Evolutionary conservation across 2,113 vertebrate genomes (phyloP), one percentile per base, ranked within the genome.

Genomic region (Hyaena hyaena): DNA sequence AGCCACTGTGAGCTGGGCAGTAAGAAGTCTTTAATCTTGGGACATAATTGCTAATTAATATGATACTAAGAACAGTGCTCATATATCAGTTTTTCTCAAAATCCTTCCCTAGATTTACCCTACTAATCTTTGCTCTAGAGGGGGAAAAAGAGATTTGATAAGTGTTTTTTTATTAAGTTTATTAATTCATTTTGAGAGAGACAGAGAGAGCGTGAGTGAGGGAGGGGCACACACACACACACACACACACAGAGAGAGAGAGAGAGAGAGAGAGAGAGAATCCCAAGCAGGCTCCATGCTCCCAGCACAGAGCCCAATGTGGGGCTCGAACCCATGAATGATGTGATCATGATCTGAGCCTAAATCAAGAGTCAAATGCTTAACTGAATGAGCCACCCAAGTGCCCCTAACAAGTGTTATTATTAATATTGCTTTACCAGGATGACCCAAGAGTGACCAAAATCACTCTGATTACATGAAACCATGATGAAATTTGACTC

Each of bases 11-110:
- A 55, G 10, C 21, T 58, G 17, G 17, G 48, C 23, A 74, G 45
- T 80, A 88, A 89, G 10, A 50, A 53, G 43, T 77, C n/a, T 96
- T 95, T 95, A 66, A 50, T 33, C 53, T 63, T 82, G 69, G 48
- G 43, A 94, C 85, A 82, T 84, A 86, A 91, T 91, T 88, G 83
- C 26, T 93, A 58, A 92, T 65, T 55, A 92, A 63, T 83, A 73
- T 14, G 26, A 88, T 79, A 12, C 55, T 61, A 58, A 93, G 31
- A 95, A 76, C 6, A 10, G 35, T 26, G n/a, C 11, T 88, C 24
- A 10, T 35, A 31, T 45, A 5, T 82, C 24, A 48, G 3, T 63
- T 87, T 92, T 73, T 69, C 43, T 90, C 53, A 89, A 88, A 91
- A 31, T 35, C n/a, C 43, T 80, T 91, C 66, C 77, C 31, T 45